Evolutionary conservation across 1,140 invertebrate genomes (phyloP).

Genomic region (Geopemphigus sp.): DNA sequence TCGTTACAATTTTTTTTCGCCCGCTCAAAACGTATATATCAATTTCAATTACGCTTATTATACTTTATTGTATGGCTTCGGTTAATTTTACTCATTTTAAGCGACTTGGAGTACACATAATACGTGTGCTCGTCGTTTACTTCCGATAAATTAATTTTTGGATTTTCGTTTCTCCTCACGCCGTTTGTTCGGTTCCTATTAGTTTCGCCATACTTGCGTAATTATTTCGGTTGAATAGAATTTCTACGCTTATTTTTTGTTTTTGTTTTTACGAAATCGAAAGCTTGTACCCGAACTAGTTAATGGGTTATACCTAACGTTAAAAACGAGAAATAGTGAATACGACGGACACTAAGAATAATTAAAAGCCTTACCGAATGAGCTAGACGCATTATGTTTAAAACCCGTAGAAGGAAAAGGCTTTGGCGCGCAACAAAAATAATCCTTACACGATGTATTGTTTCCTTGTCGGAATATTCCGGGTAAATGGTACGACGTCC

Average conservation of each 20-base stretch:
- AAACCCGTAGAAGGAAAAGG: neutral
- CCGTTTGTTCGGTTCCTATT: too few relatives aligned
- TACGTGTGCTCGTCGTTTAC: too few relatives aligned
- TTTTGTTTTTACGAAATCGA: too few relatives aligned
- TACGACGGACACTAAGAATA: neutral
- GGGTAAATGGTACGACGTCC: too few relatives aligned
- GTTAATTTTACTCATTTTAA: neutral
- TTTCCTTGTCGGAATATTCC: too few relatives aligned
- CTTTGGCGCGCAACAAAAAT: neutral
- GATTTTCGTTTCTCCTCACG: too few relatives aligned
- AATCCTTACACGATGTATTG: neutral
- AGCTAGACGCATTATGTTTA: neutral
- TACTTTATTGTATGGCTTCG: neutral
- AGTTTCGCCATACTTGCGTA: too few relatives aligned
- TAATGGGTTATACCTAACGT: neutral
- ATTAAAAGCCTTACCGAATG: constrained; percentile 9
- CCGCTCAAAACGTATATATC: neutral
- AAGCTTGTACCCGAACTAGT: too few relatives aligned
- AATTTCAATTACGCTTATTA: neutral
- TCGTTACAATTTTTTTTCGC: neutral
- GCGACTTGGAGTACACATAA: too few relatives aligned
- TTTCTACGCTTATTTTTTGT: too few relatives aligned
- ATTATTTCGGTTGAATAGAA: too few relatives aligned
- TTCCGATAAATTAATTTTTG: too few relatives aligned
- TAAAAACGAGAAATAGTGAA: neutral